A percentile compares a stretch with the other conserved stretches of the same genome.
phyloP scores from a whole-genome alignment of 2,888 invertebrate species.

The Panzeria rudis region DNA sequence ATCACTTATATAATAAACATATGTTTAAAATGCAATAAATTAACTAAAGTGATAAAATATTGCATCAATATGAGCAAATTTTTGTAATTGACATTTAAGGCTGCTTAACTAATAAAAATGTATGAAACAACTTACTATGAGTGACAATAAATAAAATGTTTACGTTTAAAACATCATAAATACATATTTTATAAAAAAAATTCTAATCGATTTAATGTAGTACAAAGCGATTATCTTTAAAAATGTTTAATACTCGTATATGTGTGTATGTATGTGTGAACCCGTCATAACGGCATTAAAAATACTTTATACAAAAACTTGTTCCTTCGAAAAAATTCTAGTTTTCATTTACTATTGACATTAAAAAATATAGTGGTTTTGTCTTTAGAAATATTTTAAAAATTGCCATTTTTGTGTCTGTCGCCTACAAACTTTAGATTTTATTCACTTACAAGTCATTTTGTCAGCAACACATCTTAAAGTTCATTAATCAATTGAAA shows the following conservation, averaged over 20 bases:
- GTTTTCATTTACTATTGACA: neutral
- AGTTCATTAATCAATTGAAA: constrained; percentile 35
- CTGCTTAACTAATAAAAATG: constrained; percentile 51
- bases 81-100: constrained; percentile 59
- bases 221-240: neutral
- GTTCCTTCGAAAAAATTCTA: neutral
- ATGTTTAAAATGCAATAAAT: constrained; percentile 56
- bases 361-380: neutral
- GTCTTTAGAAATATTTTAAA: neutral
- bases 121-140: constrained; percentile 15
- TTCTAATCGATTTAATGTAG: constrained; percentile 21
- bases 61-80: constrained; percentile 13
- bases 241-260: neutral
- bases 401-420: neutral
- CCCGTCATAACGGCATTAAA: neutral
- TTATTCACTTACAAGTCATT: neutral
- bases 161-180: constrained; percentile 19
- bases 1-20: constrained; percentile 48
- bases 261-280: neutral
- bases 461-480: neutral
- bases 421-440: neutral
- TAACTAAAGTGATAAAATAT: constrained; percentile 43
- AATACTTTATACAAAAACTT: neutral
- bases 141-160: constrained; percentile 24
- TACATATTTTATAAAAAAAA: constrained; percentile 17